These are phyloP conservation scores for Aplidium turbinatum DNA, from an alignment of 23 tunicate genomes.

Conservation along the genomic window DNA sequence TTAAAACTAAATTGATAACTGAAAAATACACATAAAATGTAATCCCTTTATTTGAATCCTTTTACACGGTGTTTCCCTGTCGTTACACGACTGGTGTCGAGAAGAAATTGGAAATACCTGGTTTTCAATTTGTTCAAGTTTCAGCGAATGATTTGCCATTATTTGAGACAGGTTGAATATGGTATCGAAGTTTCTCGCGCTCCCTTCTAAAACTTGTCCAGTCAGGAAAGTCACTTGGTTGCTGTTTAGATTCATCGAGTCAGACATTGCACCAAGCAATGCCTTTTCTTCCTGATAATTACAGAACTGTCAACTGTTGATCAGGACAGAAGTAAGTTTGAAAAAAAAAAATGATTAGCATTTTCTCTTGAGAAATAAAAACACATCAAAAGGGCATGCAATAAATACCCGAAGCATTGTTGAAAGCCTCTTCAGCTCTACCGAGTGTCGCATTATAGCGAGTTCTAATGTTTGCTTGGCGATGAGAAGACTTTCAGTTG, in stretches of 20 bases:
- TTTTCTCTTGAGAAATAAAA: too few species aligned
- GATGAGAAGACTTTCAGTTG: not conserved
- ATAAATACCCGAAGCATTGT: conserved; percentile 17
- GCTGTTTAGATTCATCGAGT: conserved; percentile 41
- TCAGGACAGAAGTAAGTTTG: too few species aligned
- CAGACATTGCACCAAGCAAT: conserved; percentile 32
- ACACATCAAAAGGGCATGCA: too few species aligned
- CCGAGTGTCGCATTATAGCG: conserved; percentile 34
- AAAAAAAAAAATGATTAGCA: too few species aligned
- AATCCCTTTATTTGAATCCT: too few species aligned
- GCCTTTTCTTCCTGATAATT: conserved; percentile 23
- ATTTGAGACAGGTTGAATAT: conserved; percentile 18
- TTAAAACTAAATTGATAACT: too few species aligned
- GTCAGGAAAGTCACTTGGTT: conserved; percentile 19
- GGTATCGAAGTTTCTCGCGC: not conserved
- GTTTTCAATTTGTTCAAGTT: conserved; percentile 14
- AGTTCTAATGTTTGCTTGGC: conserved; percentile 2
- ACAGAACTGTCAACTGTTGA: too few species aligned
- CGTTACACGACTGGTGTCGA: too few species aligned
- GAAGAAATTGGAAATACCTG: too few species aligned
- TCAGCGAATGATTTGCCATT: conserved; percentile 19
- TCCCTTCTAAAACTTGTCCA: not conserved
- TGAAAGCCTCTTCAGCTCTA: conserved; percentile 27
- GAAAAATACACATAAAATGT: too few species aligned
- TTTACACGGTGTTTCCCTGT: too few species aligned